These are phyloP conservation scores for Anguilla pacifica DNA, from an alignment of 2,797 vertebrate genomes.

Conservation along the genomic window DNA sequence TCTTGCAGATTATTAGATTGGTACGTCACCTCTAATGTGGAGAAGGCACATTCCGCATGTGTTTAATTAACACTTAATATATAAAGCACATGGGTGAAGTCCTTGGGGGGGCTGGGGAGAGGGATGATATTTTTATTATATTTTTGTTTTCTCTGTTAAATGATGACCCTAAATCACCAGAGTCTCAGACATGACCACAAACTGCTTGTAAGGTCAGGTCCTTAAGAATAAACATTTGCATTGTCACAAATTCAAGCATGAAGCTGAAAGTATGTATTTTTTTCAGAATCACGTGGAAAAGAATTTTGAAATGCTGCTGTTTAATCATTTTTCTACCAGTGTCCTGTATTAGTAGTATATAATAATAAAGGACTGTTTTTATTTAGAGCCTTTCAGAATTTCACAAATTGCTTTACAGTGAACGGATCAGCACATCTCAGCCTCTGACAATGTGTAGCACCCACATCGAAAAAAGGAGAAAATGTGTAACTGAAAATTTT, in stretches of 20 bases:
- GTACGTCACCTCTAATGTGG: background rate
- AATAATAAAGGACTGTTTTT: background rate
- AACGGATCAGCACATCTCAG: background rate
- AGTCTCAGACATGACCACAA: background rate
- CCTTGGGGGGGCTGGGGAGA: background rate
- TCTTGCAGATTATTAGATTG: background rate
- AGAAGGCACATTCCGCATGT: background rate
- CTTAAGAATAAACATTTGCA: background rate
- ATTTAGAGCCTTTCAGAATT: background rate
- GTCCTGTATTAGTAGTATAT: background rate
- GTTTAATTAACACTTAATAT: constrained; percentile 19
- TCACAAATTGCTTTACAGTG: background rate
- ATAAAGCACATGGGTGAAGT: background rate
- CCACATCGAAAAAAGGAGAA: background rate
- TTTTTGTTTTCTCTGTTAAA: background rate
- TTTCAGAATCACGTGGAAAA: background rate
- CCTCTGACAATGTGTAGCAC: background rate
- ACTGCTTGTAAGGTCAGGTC: background rate
- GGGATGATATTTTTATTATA: background rate
- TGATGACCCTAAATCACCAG: background rate
- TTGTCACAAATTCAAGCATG: too few relatives aligned
- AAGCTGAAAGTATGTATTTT: too few relatives aligned
- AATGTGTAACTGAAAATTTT: background rate
- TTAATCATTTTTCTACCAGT: background rate
- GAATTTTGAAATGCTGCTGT: background rate